Percentiles rank a stretch among this genome's conserved stretches.
These are phyloP conservation scores for Dendroctonus ponderosae DNA, from an alignment of 1,140 invertebrate species.

Conservation along the genomic window DNA sequence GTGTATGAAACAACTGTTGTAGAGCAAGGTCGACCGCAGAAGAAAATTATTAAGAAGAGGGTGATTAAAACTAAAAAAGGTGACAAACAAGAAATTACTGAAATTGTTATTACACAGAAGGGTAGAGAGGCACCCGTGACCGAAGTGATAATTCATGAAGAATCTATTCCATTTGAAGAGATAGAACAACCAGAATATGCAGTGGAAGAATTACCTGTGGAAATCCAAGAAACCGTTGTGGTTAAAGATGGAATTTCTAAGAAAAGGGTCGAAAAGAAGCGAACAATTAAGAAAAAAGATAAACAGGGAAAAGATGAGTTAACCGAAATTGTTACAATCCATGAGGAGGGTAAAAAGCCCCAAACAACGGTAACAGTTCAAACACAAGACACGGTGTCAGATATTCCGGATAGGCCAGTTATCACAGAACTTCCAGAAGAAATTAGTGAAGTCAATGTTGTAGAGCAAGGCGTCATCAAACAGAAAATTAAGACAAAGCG, in stretches of 20 bases:
- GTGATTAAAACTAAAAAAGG: conserved; percentile 22
- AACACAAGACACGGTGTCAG: conserved; percentile 41
- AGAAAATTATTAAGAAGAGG: conserved; percentile 41
- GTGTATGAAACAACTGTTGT: conserved; percentile 33
- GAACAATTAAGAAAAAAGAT: conserved; percentile 42
- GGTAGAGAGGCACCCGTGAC: conserved; percentile 8
- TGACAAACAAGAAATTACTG: conserved; percentile 41
- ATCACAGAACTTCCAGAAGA: conserved; percentile 38
- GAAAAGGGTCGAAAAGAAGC: conserved; percentile 42
- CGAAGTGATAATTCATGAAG: conserved; percentile 6
- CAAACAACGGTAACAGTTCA: conserved; percentile 31
- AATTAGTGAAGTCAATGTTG: conserved; percentile 40
- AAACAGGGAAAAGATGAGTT: conserved; percentile 41
- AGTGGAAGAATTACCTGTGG: conserved; percentile 29
- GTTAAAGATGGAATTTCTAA: conserved; percentile 36
- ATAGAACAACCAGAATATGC: conserved; percentile 27
- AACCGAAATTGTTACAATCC: conserved; percentile 38
- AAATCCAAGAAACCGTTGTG: conserved; percentile 42
- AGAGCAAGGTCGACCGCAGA: conserved; percentile 40
- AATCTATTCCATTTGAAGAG: conserved; percentile 37
- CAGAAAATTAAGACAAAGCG: conserved; percentile 47
- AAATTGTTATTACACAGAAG: conserved; percentile 41
- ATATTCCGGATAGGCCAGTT: conserved; percentile 32
- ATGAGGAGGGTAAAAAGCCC: conserved; percentile 20
- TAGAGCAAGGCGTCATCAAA: conserved; percentile 37